These are phyloP conservation scores for Columba guinea DNA, from an alignment of 2,797 vertebrate species.

Conservation along the genomic window DNA sequence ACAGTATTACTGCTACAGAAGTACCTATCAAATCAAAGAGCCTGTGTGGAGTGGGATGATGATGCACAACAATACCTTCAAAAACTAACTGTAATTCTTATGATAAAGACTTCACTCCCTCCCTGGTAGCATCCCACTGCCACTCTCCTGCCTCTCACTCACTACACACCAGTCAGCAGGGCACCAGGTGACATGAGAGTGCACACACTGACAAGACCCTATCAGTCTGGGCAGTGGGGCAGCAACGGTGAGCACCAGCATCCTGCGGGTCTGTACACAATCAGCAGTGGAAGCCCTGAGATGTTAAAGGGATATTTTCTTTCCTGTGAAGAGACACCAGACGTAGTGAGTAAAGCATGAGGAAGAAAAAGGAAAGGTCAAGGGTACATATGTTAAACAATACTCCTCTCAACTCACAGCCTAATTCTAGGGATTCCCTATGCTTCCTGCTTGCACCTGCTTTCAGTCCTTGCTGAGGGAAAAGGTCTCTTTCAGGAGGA, in stretches of 20 bases:
- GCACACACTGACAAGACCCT: not conserved
- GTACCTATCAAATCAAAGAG: not conserved
- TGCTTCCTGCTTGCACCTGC: not conserved
- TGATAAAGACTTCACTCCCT: not conserved
- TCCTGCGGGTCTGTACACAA: not conserved
- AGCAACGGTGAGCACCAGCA: not conserved
- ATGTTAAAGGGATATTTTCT: not conserved
- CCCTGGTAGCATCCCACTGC: not conserved
- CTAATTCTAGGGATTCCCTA: not conserved
- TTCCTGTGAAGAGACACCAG: not conserved
- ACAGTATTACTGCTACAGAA: not conserved
- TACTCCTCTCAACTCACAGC: not conserved
- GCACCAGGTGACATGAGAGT: not conserved
- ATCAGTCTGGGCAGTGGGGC: not conserved
- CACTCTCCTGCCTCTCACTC: not conserved
- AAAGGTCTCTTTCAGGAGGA: not conserved
- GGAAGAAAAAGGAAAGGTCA: not conserved
- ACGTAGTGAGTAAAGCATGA: not conserved
- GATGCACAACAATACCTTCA: not conserved
- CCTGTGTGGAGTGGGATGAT: not conserved
- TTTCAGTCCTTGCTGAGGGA: not conserved
- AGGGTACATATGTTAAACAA: not conserved
- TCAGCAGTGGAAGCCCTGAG: not conserved
- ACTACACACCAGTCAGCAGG: not conserved
- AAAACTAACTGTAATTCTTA: not conserved